A percentile compares a stretch with the other conserved stretches of the same genome.
phyloP scores from a whole-genome alignment of 2,113 vertebrate genomes.

The Delphinus delphis region DNA sequence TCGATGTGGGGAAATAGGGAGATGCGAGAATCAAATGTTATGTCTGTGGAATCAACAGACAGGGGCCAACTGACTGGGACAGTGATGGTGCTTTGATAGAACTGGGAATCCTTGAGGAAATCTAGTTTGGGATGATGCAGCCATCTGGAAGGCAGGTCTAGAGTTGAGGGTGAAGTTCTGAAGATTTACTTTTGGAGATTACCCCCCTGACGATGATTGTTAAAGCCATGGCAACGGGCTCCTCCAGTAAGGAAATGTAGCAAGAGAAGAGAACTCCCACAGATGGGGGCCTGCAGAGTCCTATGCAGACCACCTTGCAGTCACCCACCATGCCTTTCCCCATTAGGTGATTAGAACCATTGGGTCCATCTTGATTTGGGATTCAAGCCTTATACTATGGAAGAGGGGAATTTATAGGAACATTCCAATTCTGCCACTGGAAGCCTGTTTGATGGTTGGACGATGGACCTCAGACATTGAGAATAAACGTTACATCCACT shows the following conservation, averaged over 20 bases:
- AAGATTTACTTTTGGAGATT: neutral
- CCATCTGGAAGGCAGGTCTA: neutral
- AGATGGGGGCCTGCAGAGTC: neutral
- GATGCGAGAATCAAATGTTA: neutral
- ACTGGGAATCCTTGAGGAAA: neutral
- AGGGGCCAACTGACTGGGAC: neutral
- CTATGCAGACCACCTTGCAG: neutral
- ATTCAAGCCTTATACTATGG: neutral
- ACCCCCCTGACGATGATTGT: neutral
- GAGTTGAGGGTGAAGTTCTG: neutral
- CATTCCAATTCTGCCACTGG: neutral
- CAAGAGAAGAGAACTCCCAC: neutral
- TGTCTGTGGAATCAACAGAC: neutral
- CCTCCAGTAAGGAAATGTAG: neutral
- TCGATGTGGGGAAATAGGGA: neutral
- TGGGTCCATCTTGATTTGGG: neutral
- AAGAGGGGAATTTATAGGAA: neutral
- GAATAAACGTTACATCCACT: neutral
- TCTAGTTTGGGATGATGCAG: neutral
- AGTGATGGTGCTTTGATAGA: neutral
- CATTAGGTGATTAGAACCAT: neutral
- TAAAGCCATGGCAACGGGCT: neutral
- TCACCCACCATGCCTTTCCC: neutral
- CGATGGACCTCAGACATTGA: neutral
- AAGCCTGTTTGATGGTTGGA: neutral